Base-by-base conservation (phyloP, 2,113 vertebrate genomes). In the Tenrec ecaudatus region DNA sequence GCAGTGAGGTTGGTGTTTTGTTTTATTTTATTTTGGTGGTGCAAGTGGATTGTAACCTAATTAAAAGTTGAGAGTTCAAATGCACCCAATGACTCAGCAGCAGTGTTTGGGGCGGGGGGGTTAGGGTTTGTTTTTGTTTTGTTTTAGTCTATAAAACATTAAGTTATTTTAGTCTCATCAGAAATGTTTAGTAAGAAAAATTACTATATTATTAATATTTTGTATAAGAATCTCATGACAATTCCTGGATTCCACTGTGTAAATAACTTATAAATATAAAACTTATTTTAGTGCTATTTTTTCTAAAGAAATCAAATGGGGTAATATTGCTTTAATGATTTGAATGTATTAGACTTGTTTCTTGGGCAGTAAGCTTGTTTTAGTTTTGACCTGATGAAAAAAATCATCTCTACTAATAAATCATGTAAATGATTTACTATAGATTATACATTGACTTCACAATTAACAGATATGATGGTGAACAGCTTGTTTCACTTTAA, bases 281-380 rank as follows among this genome's bases (percentile, higher is more conserved):
- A 82, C 83, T 86, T 14, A 82, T 92, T 92, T 75, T 88, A 82
- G 57, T 90, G 94, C 4, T 92, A 2, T 92, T 93, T 93, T 95
- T 20, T 86, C 15, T 60, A 84, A 93, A 79, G 53, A 94, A 79
- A 47, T 2, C 29, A 88, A 69, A 40, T 88, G n/a, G 6, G 31
- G 11, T 93, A 78, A n/a, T 75, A 88, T 92, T 94, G 58, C 31
- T 88, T 92, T 92, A 68, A 73, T 81, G 9, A 73, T 73, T 47
- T 77, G 29, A 90, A 71, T 93, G 75, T 53, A 53, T 53, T 53
- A 10, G 11, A 53, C 47, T 53, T 40, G 40, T 40, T 40, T 40
- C 40, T 40, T 53, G 47, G 47, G 9, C 47, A 53, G 47, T 53
- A 53, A 53, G 47, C 47, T 53, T 53, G 47, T 53, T 53, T 53